A percentile compares a stretch with the other conserved stretches of the same genome.
Evolutionary conservation across 2,888 invertebrate genomes (phyloP).

Genomic region (Phortica okadai): DNA sequence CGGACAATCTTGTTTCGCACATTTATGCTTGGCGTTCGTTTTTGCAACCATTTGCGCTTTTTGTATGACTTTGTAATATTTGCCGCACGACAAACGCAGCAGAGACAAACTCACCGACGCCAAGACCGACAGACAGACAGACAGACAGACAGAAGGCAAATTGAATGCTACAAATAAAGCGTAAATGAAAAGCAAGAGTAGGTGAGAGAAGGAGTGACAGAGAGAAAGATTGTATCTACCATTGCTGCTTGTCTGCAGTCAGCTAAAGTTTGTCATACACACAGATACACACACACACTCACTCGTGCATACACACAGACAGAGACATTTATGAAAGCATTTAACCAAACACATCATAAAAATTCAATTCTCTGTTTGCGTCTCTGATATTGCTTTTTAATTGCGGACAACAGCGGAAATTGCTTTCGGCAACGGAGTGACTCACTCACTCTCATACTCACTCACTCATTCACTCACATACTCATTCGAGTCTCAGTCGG

Average conservation of each 20-base stretch:
- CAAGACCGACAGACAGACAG: background rate
- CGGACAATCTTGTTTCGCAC: constrained; percentile 5
- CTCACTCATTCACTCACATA: background rate
- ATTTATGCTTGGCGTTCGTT: background rate
- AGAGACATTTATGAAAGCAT: constrained; percentile 61
- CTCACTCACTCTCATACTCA: constrained; percentile 33
- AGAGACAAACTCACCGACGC: background rate
- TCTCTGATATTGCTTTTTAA: constrained; percentile 70
- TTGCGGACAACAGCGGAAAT: constrained; percentile 72
- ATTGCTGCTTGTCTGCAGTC: background rate
- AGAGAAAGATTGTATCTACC: background rate
- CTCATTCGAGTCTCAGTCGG: no score
- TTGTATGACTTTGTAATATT: constrained; percentile 16
- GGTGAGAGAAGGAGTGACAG: background rate
- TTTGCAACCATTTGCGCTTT: constrained; percentile 10
- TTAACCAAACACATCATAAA: constrained; percentile 70
- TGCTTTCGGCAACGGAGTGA: constrained; percentile 56
- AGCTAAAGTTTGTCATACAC: background rate
- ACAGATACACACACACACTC: constrained; percentile 30
- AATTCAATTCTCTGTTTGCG: constrained; percentile 63
- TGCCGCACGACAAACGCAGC: background rate
- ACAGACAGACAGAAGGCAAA: constrained; percentile 19
- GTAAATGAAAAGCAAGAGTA: no score
- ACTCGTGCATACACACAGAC: background rate
- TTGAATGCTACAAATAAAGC: background rate